These are phyloP conservation scores for Cotesia glomerata DNA, from an alignment of 1,140 invertebrate species.

Conservation along the genomic window DNA sequence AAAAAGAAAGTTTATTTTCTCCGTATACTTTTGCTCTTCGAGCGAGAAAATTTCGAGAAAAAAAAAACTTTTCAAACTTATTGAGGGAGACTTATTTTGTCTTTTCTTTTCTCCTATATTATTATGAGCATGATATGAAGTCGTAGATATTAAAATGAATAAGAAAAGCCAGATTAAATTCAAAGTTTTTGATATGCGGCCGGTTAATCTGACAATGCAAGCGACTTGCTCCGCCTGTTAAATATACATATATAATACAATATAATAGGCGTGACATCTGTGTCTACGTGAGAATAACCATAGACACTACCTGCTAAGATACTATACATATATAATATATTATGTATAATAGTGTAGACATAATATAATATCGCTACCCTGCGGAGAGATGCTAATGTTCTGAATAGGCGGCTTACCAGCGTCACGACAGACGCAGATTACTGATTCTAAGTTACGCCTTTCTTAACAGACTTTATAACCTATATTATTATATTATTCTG, in stretches of 20 bases:
- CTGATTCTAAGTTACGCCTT: conserved; percentile 11
- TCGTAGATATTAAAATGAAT: too few relatives aligned
- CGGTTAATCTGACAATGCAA: neutral
- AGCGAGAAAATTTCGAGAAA: too few relatives aligned
- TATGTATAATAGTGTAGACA: conserved; percentile 14
- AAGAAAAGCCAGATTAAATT: too few relatives aligned
- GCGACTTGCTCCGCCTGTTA: neutral
- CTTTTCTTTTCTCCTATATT: too few relatives aligned
- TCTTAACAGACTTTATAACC: neutral
- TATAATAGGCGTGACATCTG: conserved; percentile 1
- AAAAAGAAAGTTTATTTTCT: too few relatives aligned
- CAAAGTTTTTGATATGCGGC: neutral
- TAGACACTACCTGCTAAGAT: neutral
- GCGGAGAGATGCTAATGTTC: conserved; percentile 33
- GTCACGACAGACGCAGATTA: conserved; percentile 32
- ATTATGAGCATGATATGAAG: too few relatives aligned
- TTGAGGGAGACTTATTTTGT: too few relatives aligned
- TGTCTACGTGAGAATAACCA: neutral
- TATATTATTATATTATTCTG: too few relatives aligned
- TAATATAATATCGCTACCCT: conserved; percentile 27
- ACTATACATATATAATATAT: neutral
- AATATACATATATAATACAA: neutral
- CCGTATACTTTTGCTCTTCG: too few relatives aligned
- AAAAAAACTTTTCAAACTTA: too few relatives aligned
- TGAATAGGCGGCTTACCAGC: conserved; percentile 16